Evolutionary conservation across 2,113 vertebrate species (phyloP), one percentile per base, ranked within the genome.

Genomic region (Gymnobelideus leadbeateri): DNA sequence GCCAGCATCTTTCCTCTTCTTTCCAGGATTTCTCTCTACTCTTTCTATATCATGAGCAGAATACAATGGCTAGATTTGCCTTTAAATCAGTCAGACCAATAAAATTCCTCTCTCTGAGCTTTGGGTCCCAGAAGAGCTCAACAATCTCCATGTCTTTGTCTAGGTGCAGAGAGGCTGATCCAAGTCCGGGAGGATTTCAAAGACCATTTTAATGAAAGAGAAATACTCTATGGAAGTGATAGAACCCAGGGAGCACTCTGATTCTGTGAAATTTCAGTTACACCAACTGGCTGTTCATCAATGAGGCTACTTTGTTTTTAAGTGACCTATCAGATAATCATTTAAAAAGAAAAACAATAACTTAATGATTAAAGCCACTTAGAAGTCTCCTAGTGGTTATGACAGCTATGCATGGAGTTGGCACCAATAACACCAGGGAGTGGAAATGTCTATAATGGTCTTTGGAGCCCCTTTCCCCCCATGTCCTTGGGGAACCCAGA

Each of bases 241-340:
- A 94, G 98, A 98, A 95, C 96, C 97, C 93, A 96, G 97, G 97
- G 93, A 97, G 96, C 97, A 96, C 97, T 91, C 94, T 94, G 95
- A 97, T 97, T 97, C 97, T 98, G 93, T 97, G 98, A 96, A 98
- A 98, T 98, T 98, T 98, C 98, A 97, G 97, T 98, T 98, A 98
- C 98, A 98, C 97, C 96, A 98, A 98, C 97, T 97, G 98, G 97
- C 97, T 98, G 96, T 97, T 98, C 92, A 19, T 77, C 37, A 37
- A n/a, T 37, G 61, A n/a, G n/a, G 14, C 14, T n/a, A 77, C 37
- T 77, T 77, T 77, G 61, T 77, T 77, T 77, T n/a, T n/a, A n/a
- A 37, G 14, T 77, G 37, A n/a, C 37, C 61, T 77, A n/a, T n/a
- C 61, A 77, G 14, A 77, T 19, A 77, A n/a, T n/a, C 37, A n/a